phyloP scores from a whole-genome alignment of 2,113 vertebrate species.

The Cololabis saira region DNA sequence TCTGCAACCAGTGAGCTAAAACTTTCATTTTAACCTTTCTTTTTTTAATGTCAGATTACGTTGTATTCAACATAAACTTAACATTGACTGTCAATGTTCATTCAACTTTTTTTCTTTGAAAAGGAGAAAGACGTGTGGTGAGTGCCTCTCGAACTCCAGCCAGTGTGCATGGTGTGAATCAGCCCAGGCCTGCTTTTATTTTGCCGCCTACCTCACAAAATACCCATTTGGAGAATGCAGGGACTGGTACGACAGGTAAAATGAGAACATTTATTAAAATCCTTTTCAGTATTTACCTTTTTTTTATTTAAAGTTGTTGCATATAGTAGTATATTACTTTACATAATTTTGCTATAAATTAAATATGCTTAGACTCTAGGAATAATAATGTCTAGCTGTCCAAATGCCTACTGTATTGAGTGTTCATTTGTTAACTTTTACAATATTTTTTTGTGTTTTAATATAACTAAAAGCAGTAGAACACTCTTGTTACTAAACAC shows the following conservation, averaged over 20 bases:
- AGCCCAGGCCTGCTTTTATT: slow-evolving; percentile 90
- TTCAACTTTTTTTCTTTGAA: slow-evolving; percentile 2
- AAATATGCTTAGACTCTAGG: too few species aligned
- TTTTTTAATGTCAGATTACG: too few species aligned
- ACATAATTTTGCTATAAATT: too few species aligned
- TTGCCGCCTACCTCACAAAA: slow-evolving; percentile 92
- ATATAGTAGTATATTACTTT: not conserved
- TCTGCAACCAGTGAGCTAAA: slow-evolving; percentile 89
- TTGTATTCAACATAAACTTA: not conserved
- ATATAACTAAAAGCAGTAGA: too few species aligned
- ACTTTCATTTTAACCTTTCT: not conserved
- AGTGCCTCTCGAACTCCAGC: slow-evolving; percentile 93
- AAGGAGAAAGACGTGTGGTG: slow-evolving; percentile 87
- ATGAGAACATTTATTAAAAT: not conserved
- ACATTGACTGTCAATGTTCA: not conserved
- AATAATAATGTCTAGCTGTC: too few species aligned
- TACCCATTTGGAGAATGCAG: slow-evolving; percentile 92
- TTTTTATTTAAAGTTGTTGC: not conserved
- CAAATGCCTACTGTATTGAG: too few species aligned
- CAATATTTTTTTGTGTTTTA: too few species aligned
- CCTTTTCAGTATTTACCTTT: not conserved
- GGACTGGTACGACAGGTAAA: slow-evolving; percentile 93
- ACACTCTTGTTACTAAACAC: too few species aligned
- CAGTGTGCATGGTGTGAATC: slow-evolving; percentile 96
- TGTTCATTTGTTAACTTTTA: too few species aligned